Evolutionary conservation across 2,797 vertebrate genomes (phyloP), one percentile per base, ranked within the genome.

Genomic region (Alouatta caraya): DNA sequence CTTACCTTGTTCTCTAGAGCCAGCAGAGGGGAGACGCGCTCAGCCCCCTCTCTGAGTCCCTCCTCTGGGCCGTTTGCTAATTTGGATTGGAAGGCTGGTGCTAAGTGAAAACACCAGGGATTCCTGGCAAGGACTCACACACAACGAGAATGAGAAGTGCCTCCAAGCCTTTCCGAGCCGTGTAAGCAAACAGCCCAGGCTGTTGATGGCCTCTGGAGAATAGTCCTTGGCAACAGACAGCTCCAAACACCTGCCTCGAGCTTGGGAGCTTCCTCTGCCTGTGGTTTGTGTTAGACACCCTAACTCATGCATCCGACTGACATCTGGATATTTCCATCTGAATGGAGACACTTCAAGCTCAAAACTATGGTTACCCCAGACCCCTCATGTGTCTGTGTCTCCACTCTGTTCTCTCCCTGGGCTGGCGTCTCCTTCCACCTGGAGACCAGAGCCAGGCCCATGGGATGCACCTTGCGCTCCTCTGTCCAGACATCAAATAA

Each of bases 61-160:
- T 44, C 95, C 96, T 97, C 88, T 92, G 75, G 97, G 97, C 96
- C 97, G 84, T 98, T 98, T 97, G 98, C 97, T 98, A 98, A 98
- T 98, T 97, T 98, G 97, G 96, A 95, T 98, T 94, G 96, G 98
- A 98, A 98, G 91, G 90, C 97, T 90, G 97, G 95, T 97, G 89
- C 96, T 96, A 98, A 98, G 98, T 52, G 83, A 97, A 98, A 98
- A 98, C 98, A 98, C 96, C 97, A 95, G 97, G 97, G 95, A 96
- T 97, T 98, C 98, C 98, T 98, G 98, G 97, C 96, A 59, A 95
- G 95, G 82, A 97, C 97, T 98, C 96, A 98, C 97, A 97, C 95
- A 37, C 98, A 98, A 98, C 2, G 64, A 83, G 85, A 97, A 97
- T 97, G 93, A 92, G 92, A 94, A 89, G 96, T 97, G 97, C 96